Evolutionary conservation across 2,888 invertebrate genomes (phyloP).

Genomic region (Euzetes globulus): DNA sequence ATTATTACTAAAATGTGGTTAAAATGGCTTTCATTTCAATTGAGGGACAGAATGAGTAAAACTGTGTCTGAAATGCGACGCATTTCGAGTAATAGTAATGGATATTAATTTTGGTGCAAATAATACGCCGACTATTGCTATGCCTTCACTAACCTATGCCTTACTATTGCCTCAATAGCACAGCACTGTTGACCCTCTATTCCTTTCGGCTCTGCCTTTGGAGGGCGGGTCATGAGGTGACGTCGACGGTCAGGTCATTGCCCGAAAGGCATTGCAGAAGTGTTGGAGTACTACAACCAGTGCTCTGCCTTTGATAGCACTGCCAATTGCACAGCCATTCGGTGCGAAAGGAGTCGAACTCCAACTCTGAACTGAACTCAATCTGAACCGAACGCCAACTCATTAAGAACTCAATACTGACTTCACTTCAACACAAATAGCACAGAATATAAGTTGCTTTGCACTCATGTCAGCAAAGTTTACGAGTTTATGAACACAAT

Average conservation of each 20-base stretch:
- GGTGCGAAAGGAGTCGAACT: neutral
- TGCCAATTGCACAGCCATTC: no score
- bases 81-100: neutral
- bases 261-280: neutral
- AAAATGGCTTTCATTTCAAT: no score
- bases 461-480: constrained; percentile 1
- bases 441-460: neutral
- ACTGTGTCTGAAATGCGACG: neutral
- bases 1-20: no score
- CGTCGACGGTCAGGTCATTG: constrained; percentile 23
- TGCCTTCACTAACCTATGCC: neutral
- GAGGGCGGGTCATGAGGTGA: constrained; percentile 23
- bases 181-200: constrained; percentile 22
- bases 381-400: neutral
- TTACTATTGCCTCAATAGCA: no score
- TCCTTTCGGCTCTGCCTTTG: no score
- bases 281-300: neutral
- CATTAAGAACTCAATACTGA: neutral
- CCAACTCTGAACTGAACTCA: neutral
- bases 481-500: neutral
- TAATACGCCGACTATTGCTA: neutral
- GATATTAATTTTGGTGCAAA: neutral
- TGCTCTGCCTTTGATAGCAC: neutral
- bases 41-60: no score
- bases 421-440: neutral